phyloP scores from a whole-genome alignment of 2,797 vertebrate genomes.

The Pseudomugil tenellus region DNA sequence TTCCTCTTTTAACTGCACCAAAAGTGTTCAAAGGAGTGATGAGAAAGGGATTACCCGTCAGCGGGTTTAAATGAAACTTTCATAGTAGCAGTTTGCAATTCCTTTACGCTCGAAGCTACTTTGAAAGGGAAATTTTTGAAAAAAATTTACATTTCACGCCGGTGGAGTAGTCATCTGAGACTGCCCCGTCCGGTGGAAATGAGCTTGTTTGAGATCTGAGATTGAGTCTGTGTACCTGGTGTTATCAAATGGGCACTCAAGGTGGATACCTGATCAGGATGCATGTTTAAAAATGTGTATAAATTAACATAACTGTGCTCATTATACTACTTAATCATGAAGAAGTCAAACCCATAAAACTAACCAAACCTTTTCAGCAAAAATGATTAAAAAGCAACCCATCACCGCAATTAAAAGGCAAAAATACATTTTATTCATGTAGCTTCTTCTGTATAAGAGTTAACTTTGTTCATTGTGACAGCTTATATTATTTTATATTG shows the following conservation, averaged over 20 bases:
- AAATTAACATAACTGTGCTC: background rate
- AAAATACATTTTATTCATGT: too few species aligned
- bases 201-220: conserved; percentile 19
- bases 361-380: background rate
- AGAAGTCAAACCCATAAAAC: background rate
- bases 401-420: too few species aligned
- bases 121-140: conserved; percentile 68
- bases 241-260: conserved; percentile 17
- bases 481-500: background rate
- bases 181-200: conserved; percentile 26
- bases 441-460: background rate
- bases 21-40: conserved; percentile 62
- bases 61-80: conserved; percentile 72
- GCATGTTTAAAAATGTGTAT: background rate
- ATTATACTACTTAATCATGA: background rate
- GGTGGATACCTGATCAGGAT: background rate
- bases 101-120: conserved; percentile 67
- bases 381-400: background rate
- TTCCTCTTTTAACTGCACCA: conserved; percentile 71
- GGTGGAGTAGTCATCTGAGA: conserved; percentile 37
- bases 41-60: conserved; percentile 71
- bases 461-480: background rate
- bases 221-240: background rate
- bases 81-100: conserved; percentile 58
- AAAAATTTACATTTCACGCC: conserved; percentile 61